phyloP scores from a whole-genome alignment of 1,140 invertebrate species.

The Limonius californicus region DNA sequence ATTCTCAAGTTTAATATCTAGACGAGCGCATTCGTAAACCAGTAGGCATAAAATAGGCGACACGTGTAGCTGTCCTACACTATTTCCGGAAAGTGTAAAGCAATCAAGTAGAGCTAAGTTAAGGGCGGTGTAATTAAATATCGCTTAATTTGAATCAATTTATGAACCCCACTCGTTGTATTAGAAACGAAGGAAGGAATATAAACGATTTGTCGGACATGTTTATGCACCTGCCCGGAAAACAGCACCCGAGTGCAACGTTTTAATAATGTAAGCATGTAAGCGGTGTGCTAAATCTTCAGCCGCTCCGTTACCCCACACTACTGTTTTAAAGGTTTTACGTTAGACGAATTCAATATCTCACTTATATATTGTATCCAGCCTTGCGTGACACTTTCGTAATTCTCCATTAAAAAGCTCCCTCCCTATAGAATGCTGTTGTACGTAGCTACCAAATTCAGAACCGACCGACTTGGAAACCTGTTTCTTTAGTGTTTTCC shows the following conservation, averaged over 20 bases:
- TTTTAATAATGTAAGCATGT: slow-evolving; percentile 1
- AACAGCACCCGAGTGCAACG: neutral
- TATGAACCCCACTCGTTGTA: slow-evolving; percentile 33
- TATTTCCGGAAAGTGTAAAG: neutral
- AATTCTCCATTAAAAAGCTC: slow-evolving; percentile 1
- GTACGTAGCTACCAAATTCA: no score
- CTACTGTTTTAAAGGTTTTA: neutral
- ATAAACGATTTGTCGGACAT: slow-evolving; percentile 23
- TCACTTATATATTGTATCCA: neutral
- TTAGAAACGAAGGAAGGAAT: slow-evolving; percentile 28
- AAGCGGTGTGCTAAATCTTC: neutral
- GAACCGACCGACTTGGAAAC: no score
- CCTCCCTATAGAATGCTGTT: neutral
- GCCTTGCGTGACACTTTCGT: neutral
- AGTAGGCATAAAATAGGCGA: neutral
- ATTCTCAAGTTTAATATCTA: no score
- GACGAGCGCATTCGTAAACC: neutral
- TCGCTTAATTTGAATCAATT: slow-evolving; percentile 45
- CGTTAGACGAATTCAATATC: neutral
- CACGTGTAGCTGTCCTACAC: neutral
- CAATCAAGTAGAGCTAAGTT: slow-evolving; percentile 19
- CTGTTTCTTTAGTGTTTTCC: no score
- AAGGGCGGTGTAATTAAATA: slow-evolving; percentile 43
- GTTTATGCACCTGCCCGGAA: slow-evolving; percentile 36
- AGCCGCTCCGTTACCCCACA: neutral